Evolutionary conservation across 1,140 invertebrate species (phyloP).

Genomic region (Zaprionus tsacasi): DNA sequence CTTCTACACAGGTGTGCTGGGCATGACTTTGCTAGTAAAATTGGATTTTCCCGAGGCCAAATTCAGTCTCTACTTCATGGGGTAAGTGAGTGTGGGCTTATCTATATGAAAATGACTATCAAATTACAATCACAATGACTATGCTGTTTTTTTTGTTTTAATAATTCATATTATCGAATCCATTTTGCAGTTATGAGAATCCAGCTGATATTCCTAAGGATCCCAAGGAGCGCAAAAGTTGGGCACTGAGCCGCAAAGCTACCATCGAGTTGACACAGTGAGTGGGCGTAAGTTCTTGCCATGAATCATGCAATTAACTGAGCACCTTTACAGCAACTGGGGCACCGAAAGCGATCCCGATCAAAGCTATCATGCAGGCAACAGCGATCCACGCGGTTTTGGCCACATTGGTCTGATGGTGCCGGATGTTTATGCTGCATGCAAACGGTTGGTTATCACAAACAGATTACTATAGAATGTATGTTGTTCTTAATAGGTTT

Average conservation of each 20-base stretch:
- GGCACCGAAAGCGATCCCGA: slow-evolving; percentile 94
- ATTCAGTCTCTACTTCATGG: slow-evolving; percentile 97
- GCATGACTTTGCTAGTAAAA: slow-evolving; percentile 95
- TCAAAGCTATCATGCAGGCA: slow-evolving; percentile 94
- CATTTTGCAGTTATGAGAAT: slow-evolving; percentile 88
- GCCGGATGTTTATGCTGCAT: slow-evolving; percentile 94
- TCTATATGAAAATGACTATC: slow-evolving; percentile 12
- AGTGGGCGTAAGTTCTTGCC: slow-evolving; percentile 66
- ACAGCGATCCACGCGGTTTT: slow-evolving; percentile 94
- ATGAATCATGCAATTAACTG: not conserved
- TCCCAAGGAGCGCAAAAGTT: slow-evolving; percentile 88
- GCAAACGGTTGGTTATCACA: slow-evolving; percentile 86
- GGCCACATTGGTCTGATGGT: slow-evolving; percentile 96
- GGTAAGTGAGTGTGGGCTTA: slow-evolving; percentile 78
- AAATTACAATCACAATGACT: slow-evolving; percentile 12
- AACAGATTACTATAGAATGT: not conserved
- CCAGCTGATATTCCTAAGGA: slow-evolving; percentile 90
- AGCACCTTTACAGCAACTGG: slow-evolving; percentile 90
- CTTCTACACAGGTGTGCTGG: slow-evolving; percentile 95
- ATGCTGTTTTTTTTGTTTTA: not conserved
- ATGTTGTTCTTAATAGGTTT: not conserved
- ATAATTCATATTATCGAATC: not conserved
- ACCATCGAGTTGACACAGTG: slow-evolving; percentile 97
- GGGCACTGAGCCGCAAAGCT: slow-evolving; percentile 93
- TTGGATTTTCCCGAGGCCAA: slow-evolving; percentile 95